Base-by-base conservation (phyloP, 2,797 vertebrate species). In the Pitangus sulphuratus region DNA sequence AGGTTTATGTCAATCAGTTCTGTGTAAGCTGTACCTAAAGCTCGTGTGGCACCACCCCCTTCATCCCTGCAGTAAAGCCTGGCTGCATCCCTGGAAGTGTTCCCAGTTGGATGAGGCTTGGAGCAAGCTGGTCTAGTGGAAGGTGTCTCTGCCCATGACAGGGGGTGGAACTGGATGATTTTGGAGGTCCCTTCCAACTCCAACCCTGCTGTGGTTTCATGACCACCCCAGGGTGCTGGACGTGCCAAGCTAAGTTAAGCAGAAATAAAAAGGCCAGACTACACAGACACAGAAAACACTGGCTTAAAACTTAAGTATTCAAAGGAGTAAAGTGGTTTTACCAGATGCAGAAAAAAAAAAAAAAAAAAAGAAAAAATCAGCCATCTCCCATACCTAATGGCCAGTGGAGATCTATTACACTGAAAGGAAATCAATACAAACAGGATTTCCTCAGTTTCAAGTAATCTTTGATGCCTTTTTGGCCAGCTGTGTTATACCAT, bases 371-470 rank as follows among this genome's bases (percentile, higher is more conserved):
- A 53, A 81, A 82, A 15, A 30, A 15, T 31, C 86, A 77, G 77
- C 81, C 62, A 65, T 22, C 87, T 69, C 62, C 70, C 78, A 86
- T 65, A 89, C 33, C 18, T 90, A 79, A 95, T 19, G 68, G 91
- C 54, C 82, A 92, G 83, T 78, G 78, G 89, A 37, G 90, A 93
- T 82, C 85, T 88, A 77, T 74, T 88, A 82, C 51, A 79, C 85
- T 94, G 95, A 95, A 90, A 96, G 93, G 92, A 97, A 96, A 96
- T 95, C 95, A 91, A 91, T 93, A 93, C 93, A 90, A 93, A 96
- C 58, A 90, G 54, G 79, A 91, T 96, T 93, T 95, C 89, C 92
- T 95, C 93, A 95, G 95, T 97, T 97, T 97, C 97, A 97, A 97
- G 96, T 97, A 97, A 96, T 93, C 94, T 84, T 97, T 84, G 91